A percentile compares a stretch with the other conserved stretches of the same genome.
These are phyloP conservation scores for Pollenia labialis DNA, from an alignment of 2,888 invertebrate species.

Conservation along the genomic window DNA sequence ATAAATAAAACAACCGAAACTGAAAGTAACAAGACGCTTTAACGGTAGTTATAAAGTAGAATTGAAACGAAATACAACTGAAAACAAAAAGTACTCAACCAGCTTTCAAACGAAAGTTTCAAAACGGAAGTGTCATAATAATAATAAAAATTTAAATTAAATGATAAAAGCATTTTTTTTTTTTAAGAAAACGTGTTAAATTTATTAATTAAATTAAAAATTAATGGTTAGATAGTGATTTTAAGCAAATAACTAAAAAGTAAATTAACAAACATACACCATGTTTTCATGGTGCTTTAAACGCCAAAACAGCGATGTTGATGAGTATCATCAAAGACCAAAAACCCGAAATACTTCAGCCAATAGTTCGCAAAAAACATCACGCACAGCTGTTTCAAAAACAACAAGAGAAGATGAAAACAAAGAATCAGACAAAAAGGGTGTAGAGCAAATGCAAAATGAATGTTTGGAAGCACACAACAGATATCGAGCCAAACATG, in stretches of 20 bases:
- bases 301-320: conserved; percentile 28
- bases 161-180: conserved; percentile 14
- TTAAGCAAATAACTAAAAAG: not conserved
- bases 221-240: too few relatives aligned
- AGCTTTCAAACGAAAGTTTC: conserved; percentile 39
- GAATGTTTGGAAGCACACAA: conserved; percentile 85
- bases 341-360: conserved; percentile 21
- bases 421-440: conserved; percentile 5
- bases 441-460: conserved; percentile 70
- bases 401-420: not conserved
- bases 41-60: conserved; percentile 61
- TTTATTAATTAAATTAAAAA: conserved; percentile 30
- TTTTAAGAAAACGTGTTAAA: conserved; percentile 28
- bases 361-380: not conserved
- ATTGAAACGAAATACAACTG: conserved; percentile 56
- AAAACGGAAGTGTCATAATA: conserved; percentile 49
- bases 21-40: conserved; percentile 55
- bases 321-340: conserved; percentile 35
- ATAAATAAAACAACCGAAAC: conserved; percentile 32
- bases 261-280: not conserved
- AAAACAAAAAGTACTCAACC: not conserved
- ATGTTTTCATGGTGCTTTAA: conserved; percentile 59
- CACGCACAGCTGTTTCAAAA: not conserved
- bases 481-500: conserved; percentile 88
- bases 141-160: conserved; percentile 40